Evolutionary conservation across 92 coral and sea anemone species (phyloP), one percentile per base, ranked within the genome.

Genomic region (Siderastrea siderea): DNA sequence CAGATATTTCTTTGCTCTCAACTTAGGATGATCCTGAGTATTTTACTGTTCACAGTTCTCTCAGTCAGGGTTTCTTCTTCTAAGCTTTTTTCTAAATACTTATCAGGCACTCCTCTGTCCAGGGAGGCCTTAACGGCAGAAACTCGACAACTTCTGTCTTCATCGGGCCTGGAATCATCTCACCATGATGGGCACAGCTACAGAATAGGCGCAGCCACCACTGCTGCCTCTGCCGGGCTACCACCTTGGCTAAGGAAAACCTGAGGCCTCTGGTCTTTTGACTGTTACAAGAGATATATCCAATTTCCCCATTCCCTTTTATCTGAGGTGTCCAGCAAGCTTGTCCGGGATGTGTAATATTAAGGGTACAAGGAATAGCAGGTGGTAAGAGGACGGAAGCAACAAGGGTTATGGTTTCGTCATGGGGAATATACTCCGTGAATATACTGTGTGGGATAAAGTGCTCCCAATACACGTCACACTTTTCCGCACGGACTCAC

Each of bases 391-490:
- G 0, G 15, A 63, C 5, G 48, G 10, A 53, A 50, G 60, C 47
- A 78, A 58, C 46, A 6, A 5, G 52, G 19, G 67, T 19, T 71
- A 54, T 10, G 51, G 71, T 59, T 77, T 84, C 80, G 66, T 73
- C 70, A 80, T 78, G 88, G 81, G 78, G 77, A 78, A 74, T 80
- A 74, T 82, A 73, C 88, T 71, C 43, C 16, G 79, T 83, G 70
- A 10, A 77, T 71, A n/a, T n/a, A n/a, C n/a, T n/a, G 47, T 84
- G 73, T 61, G 38, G 88, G 75, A 70, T 70, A 54, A 70, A 70
- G 52, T 70, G 75, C 51, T 70, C 75, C 75, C 38, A 12, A 46
- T 46, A 14, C 53, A 47, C 54, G 75, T 70, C 75, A 70, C 54
- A 0, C 75, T 70, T 70, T 70, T 12, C 19, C 75, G 55, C 75